Conservation (phyloP, 2,797 vertebrate genomes). For the Sebastolobus alascanus region DNA sequence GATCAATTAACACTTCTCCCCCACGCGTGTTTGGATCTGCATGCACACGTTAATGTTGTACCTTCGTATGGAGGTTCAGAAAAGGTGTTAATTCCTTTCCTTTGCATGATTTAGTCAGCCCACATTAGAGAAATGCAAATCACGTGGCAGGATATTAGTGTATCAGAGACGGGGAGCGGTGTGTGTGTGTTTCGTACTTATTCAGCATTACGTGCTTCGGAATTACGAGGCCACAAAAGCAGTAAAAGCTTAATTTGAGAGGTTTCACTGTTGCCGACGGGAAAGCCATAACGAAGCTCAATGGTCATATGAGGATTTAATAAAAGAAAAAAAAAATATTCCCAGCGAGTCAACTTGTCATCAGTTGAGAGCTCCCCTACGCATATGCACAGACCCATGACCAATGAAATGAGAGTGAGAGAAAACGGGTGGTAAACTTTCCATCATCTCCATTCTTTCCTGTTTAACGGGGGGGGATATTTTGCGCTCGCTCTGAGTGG, state of each 20-base stretch:
- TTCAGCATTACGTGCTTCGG: conserved; percentile 56
- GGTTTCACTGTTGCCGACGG: conserved; percentile 54
- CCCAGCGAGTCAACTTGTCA: conserved; percentile 70
- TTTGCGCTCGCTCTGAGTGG: conserved; percentile 71
- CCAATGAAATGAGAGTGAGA: conserved; percentile 75
- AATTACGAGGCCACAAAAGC: conserved; percentile 69
- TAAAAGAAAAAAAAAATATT: conserved; percentile 59
- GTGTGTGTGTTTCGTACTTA: conserved; percentile 58
- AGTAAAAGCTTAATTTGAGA: conserved; percentile 73
- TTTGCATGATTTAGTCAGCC: conserved; percentile 29
- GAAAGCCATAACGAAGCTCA: conserved; percentile 57
- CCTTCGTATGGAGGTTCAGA: conserved; percentile 35
- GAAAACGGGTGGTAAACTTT: conserved; percentile 78
- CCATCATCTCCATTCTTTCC: conserved; percentile 76
- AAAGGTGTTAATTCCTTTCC: conserved; percentile 72
- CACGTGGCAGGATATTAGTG: conserved; percentile 44
- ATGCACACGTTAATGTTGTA: conserved; percentile 70
- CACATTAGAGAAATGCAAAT: conserved; percentile 64
- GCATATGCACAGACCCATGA: conserved; percentile 65
- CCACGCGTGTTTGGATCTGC: conserved; percentile 67
- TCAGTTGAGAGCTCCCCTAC: conserved; percentile 51
- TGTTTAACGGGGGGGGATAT: conserved; percentile 77
- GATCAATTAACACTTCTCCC: conserved; percentile 78
- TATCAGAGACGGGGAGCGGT: conserved; percentile 48
- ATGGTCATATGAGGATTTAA: conserved; percentile 68